phyloP scores from a whole-genome alignment of 2,797 vertebrate genomes.

The Enteromius mattozi region DNA sequence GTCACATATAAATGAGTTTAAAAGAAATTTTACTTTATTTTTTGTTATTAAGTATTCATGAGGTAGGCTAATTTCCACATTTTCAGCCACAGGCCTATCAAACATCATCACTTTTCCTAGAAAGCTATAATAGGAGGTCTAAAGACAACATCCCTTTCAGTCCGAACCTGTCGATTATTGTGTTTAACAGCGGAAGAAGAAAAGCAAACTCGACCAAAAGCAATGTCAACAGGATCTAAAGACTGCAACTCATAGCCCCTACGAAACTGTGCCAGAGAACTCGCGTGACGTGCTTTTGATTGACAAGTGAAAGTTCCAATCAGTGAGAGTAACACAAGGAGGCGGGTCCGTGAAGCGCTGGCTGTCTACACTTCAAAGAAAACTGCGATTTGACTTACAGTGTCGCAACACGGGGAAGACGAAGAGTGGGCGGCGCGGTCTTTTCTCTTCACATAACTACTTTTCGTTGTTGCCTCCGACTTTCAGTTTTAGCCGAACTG shows the following conservation, averaged over 20 bases:
- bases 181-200: not conserved
- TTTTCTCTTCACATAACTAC: not conserved
- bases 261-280: not conserved
- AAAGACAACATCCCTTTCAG: not conserved
- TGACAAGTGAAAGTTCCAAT: slow-evolving; percentile 32
- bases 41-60: not conserved
- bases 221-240: not conserved
- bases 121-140: not conserved
- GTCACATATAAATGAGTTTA: not conserved
- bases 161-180: not conserved
- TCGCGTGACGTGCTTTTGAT: not conserved
- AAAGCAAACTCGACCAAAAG: not conserved
- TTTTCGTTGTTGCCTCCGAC: not conserved
- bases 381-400: slow-evolving; percentile 32
- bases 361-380: slow-evolving; percentile 21
- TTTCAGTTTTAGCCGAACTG: not conserved
- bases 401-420: not conserved
- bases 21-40: not conserved
- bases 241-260: too few relatives aligned
- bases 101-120: not conserved
- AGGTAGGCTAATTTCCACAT: not conserved
- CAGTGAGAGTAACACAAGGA: not conserved
- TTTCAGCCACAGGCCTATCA: not conserved
- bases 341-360: slow-evolving; percentile 1
- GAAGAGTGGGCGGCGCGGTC: not conserved